These are phyloP conservation scores for Forficula auricularia DNA, from an alignment of 1,140 invertebrate genomes.

Conservation along the genomic window DNA sequence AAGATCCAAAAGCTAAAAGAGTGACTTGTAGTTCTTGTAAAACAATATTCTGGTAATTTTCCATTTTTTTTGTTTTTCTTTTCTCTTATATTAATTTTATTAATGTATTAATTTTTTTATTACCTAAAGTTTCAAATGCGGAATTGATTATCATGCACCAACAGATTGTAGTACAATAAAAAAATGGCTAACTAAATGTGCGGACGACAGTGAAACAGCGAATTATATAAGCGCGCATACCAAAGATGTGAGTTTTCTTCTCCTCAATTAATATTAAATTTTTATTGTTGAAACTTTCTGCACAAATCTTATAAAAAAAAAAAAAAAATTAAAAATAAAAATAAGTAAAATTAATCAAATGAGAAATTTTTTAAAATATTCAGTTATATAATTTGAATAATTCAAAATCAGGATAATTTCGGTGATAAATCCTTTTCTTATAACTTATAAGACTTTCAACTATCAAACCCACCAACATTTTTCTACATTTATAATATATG, in stretches of 20 bases:
- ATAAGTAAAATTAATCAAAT: too few species aligned
- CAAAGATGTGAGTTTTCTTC: conserved; percentile 60
- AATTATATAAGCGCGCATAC: conserved; percentile 98
- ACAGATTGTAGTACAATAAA: conserved; percentile 92
- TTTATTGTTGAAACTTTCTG: too few species aligned
- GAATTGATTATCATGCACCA: conserved; percentile 92
- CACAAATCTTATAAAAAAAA: too few species aligned
- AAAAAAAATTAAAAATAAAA: too few species aligned
- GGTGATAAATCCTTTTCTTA: too few species aligned
- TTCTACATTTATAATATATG: too few species aligned
- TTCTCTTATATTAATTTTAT: conserved; percentile 8
- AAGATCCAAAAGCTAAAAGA: conserved; percentile 59
- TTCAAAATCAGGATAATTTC: too few species aligned
- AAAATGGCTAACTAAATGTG: conserved; percentile 97
- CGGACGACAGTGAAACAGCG: conserved; percentile 96
- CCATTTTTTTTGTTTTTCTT: conserved; percentile 7
- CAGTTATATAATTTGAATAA: too few species aligned
- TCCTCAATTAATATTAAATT: not conserved
- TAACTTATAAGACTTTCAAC: too few species aligned
- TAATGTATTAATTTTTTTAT: conserved; percentile 12
- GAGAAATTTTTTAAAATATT: too few species aligned
- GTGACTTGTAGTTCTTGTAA: conserved; percentile 62
- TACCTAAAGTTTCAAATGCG: conserved; percentile 66
- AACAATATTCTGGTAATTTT: conserved; percentile 57
- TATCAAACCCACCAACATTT: too few species aligned